Evolutionary conservation across 2,888 invertebrate species (phyloP), one percentile per base, ranked within the genome.

Genomic region (Caenorhabditis wallacei): DNA sequence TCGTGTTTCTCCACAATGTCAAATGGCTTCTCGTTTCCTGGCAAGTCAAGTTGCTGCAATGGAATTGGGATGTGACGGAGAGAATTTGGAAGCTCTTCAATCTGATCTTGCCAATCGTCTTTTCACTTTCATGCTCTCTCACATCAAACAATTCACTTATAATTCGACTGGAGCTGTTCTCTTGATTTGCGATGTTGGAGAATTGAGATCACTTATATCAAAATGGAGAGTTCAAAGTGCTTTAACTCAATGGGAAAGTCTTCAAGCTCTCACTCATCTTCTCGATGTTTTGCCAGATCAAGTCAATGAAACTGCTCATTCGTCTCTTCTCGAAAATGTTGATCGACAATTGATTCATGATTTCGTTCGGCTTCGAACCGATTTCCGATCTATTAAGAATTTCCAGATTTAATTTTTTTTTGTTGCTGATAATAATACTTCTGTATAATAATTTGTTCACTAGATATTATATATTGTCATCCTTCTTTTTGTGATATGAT

Each of bases 111-210:
- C 98, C 0, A 94, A 95, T 26, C 94, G 97, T n/a, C 94, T 99
- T 85, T 98, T 98, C 93, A 94, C 97, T 64, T 95, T 96, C 61
- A 95, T 99, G 86, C 96, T 96, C 91, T 97, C 98, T 85, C 98
- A 99, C 92, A 94, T 99, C 85, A 95, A 96, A 89, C 96, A 96
- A 75, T 85, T 85, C 80, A 75, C 76, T 26, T 91, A 89, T 80
- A 91, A 89, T 68, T 85, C 88, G n/a, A 84, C 89, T 22, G 96
- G 98, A 72, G 98, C 98, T 0, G 97, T 99, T 96, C 95, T 97
- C 92, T 96, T 96, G 1, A 97, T 99, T 89, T 98, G 97, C 93
- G 99, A 99, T 94, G 96, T 99, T 88, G 97, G 97, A 91, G 98
- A 98, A 93, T 98, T 98, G 93, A 94, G 78, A 66, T 70, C 80